Evolutionary conservation across 2,113 vertebrate genomes (phyloP).

Genomic region (Gallinago jamesoni): DNA sequence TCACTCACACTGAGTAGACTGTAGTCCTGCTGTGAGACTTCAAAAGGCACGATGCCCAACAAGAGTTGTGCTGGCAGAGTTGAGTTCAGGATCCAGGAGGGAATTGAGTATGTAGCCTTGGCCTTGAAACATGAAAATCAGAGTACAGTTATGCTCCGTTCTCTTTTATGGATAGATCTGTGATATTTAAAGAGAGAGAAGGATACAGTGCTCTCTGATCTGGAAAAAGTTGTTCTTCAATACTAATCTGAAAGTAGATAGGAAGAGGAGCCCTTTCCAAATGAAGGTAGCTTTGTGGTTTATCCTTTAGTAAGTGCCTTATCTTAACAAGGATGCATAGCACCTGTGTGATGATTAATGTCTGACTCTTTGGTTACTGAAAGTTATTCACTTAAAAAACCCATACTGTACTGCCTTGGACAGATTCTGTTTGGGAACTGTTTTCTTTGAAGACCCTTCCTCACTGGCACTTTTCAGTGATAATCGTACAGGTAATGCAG

Average conservation of each 20-base stretch:
- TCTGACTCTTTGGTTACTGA: not conserved
- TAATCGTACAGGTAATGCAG: not conserved
- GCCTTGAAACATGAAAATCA: not conserved
- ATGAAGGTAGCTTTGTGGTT: not conserved
- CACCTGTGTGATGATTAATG: constrained; percentile 11
- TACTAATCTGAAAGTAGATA: not conserved
- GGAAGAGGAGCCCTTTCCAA: not conserved
- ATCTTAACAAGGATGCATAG: not conserved
- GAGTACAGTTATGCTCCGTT: not conserved
- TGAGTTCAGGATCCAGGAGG: not conserved
- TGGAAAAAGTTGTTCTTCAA: not conserved
- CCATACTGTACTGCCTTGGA: not conserved
- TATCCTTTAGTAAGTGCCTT: not conserved
- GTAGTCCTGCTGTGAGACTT: not conserved
- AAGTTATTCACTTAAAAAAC: not conserved
- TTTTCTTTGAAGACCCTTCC: not conserved
- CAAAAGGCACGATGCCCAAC: not conserved
- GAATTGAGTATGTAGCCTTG: not conserved
- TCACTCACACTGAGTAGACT: not conserved
- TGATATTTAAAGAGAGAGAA: not conserved
- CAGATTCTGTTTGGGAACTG: not conserved
- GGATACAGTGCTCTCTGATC: not conserved
- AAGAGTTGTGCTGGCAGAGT: not conserved
- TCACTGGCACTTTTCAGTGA: not conserved
- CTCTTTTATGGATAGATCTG: not conserved